Base-by-base conservation (phyloP, 2,888 invertebrate species). In the Encarsia formosa region DNA sequence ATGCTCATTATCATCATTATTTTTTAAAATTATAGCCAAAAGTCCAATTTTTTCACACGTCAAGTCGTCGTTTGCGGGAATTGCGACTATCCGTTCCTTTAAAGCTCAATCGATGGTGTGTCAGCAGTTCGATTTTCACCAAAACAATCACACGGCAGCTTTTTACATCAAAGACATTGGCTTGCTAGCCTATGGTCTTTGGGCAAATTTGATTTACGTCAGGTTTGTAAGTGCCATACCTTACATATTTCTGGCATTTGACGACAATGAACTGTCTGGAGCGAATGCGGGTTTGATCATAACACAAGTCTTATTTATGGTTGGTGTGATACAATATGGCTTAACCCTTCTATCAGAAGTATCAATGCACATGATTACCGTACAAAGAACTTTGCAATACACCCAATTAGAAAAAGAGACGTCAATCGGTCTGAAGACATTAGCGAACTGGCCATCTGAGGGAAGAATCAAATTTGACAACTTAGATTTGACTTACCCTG, bases 1-100 rank as follows among this genome's bases (percentile, higher is more conserved):
- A n/a, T n/a, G n/a, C n/a, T n/a, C n/a, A n/a, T n/a, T n/a, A n/a
- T n/a, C n/a, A n/a, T n/a, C n/a, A 29, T 29, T 29, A 9, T 29
- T 13, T 29, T 13, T 9, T 29, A 9, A 9, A 13, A 29, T 29
- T 29, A 9, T 22, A 38, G 38, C 19, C 9, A 38, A 38, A 38
- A 38, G 38, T 38, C 38, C 38, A n/a, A 22, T 38, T 2, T 20
- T 22, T 5, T 38, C 38, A 13, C 20, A 16, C 4, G 38, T 18
- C 5, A 18, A n/a, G 6, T 38, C 38, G 20, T 38, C 38, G 5
- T n/a, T 22, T 8, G 8, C 38, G 8, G 38, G 95, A 2, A 80
- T 95, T 24, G 83, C 88, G 34, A 92, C 92, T 0, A 91, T 96
- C 56, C 79, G 95, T 55, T 86, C 92, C 0, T 84, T 86, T 2